A percentile compares a stretch with the other conserved stretches of the same genome.
These are phyloP conservation scores for Eristalis arbustorum DNA, from an alignment of 2,888 invertebrate genomes.

Conservation along the genomic window DNA sequence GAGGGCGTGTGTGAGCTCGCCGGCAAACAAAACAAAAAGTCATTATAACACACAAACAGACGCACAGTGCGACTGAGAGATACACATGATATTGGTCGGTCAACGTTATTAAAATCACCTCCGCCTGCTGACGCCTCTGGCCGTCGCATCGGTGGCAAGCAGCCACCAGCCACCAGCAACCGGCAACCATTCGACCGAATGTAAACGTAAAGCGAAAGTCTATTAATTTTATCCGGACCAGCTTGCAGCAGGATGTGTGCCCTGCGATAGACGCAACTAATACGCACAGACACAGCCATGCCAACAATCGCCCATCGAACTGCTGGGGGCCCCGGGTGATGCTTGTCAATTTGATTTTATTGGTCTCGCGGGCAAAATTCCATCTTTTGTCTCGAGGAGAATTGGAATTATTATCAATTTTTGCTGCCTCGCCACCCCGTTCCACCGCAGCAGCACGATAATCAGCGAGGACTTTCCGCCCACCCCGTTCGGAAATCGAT, in stretches of 20 bases:
- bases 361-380: conserved; percentile 64
- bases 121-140: background rate
- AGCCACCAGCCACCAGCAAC: background rate
- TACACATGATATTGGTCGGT: conserved; percentile 10
- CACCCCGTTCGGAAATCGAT: background rate
- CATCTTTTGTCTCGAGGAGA: conserved; percentile 43
- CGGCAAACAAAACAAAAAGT: conserved; percentile 40
- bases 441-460: background rate
- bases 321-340: background rate
- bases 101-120: conserved; percentile 17
- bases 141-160: background rate
- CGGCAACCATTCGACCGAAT: conserved; percentile 6
- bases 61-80: background rate
- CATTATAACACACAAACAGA: conserved; percentile 40
- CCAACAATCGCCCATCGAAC: background rate
- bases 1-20: background rate
- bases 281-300: background rate
- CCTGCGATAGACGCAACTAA: background rate
- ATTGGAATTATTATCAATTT: conserved; percentile 64
- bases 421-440: conserved; percentile 5
- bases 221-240: conserved; percentile 54
- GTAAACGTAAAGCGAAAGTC: conserved; percentile 49
- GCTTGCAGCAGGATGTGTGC: conserved; percentile 4
- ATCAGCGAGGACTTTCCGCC: background rate
- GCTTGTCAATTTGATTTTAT: conserved; percentile 66